Conservation (phyloP, 2,888 invertebrate genomes). For the Patella depressa region DNA sequence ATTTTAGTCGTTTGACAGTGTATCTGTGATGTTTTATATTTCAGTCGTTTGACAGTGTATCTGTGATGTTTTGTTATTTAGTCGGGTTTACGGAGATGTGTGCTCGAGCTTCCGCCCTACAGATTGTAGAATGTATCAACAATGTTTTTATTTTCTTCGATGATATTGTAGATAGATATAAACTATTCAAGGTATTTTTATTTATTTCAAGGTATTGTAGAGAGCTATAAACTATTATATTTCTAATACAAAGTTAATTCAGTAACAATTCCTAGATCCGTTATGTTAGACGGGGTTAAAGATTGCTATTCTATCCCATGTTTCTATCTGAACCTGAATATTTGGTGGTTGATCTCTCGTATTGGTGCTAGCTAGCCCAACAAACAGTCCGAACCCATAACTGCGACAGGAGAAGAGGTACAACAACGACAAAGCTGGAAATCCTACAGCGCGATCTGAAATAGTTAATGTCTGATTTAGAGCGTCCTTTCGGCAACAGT, state of each 20-base stretch:
- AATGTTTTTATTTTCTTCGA: constrained; percentile 89
- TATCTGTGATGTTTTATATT: constrained; percentile 25
- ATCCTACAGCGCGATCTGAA: too few relatives aligned
- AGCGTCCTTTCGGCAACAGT: too few relatives aligned
- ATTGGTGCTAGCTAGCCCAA: too few relatives aligned
- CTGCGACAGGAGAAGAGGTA: too few relatives aligned
- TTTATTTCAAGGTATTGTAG: neutral
- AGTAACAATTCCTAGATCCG: neutral
- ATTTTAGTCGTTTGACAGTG: too few relatives aligned
- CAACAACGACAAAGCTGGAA: too few relatives aligned
- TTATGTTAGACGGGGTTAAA: too few relatives aligned
- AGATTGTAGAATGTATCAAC: constrained; percentile 87
- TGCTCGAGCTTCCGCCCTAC: constrained; percentile 79
- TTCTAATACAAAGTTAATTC: neutral
- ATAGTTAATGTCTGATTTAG: too few relatives aligned
- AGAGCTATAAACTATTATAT: neutral
- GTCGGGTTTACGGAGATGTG: constrained; percentile 76
- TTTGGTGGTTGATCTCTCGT: neutral
- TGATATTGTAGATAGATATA: constrained; percentile 84
- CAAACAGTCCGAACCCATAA: too few relatives aligned
- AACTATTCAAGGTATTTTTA: constrained; percentile 85
- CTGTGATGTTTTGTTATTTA: constrained; percentile 85
- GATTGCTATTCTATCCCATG: too few relatives aligned
- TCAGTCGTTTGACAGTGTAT: constrained; percentile 83
- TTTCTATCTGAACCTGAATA: too few relatives aligned